phyloP scores from a whole-genome alignment of 1,140 invertebrate genomes.

The Sitobion miscanthi region DNA sequence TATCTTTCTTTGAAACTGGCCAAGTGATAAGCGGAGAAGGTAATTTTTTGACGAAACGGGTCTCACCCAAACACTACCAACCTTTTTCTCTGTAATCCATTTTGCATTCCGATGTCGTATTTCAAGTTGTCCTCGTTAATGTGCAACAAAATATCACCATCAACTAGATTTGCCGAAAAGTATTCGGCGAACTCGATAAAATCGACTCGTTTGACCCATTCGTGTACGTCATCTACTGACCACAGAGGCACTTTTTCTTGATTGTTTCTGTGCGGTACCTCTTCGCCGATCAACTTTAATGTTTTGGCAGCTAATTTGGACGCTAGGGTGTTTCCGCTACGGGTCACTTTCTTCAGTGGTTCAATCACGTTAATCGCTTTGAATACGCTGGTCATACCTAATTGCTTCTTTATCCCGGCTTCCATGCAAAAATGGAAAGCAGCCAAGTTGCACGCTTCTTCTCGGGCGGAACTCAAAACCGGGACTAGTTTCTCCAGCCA shows the following conservation, averaged over 20 bases:
- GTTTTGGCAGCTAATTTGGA: conserved; percentile 97
- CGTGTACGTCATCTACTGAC: conserved; percentile 93
- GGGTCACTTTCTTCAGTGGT: conserved; percentile 93
- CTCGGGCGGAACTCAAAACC: conserved; percentile 92
- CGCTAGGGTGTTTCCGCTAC: conserved; percentile 96
- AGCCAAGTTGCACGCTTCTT: conserved; percentile 94
- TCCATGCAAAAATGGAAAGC: conserved; percentile 99
- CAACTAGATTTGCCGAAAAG: conserved; percentile 91
- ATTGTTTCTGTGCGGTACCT: conserved; percentile 94
- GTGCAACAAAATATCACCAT: conserved; percentile 95
- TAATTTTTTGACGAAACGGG: too few relatives aligned
- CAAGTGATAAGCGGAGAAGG: too few relatives aligned
- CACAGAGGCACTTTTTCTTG: conserved; percentile 94
- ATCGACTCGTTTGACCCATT: conserved; percentile 98
- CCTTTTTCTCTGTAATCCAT: conserved; percentile 91
- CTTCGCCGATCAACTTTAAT: conserved; percentile 91
- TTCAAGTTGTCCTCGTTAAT: conserved; percentile 90
- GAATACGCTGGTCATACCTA: conserved; percentile 94
- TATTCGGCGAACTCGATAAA: conserved; percentile 82
- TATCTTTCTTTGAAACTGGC: too few relatives aligned
- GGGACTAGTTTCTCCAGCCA: conserved; percentile 94
- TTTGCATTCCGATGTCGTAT: conserved; percentile 90
- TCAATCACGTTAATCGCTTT: conserved; percentile 94
- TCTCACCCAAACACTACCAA: conserved; percentile 60
- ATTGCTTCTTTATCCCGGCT: conserved; percentile 95